Percentiles rank a stretch among this genome's conserved stretches.
Conservation (phyloP, 2,113 vertebrate genomes). For the human (Homo sapiens) region DNA sequence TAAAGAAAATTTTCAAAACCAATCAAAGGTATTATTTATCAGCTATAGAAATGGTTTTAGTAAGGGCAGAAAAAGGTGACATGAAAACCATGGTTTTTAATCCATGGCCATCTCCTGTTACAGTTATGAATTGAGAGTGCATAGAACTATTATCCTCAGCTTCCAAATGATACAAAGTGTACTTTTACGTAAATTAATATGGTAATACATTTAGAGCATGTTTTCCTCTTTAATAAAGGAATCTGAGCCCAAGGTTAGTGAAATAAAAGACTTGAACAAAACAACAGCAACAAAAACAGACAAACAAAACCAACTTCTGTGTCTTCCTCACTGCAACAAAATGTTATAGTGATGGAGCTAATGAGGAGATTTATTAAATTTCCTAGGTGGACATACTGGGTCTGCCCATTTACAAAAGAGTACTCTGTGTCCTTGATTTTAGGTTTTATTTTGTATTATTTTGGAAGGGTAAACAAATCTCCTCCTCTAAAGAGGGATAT, state of each 20-base stretch:
- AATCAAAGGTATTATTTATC: background rate
- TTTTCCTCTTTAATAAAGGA: conserved; percentile 37
- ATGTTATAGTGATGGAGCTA: background rate
- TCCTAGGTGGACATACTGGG: background rate
- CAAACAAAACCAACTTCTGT: conserved; percentile 37
- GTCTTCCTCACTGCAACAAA: background rate
- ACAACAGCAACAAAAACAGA: conserved; percentile 26
- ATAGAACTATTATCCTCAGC: background rate
- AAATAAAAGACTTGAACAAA: conserved; percentile 51
- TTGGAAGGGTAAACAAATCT: conserved; percentile 32
- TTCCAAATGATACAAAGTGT: conserved; percentile 45
- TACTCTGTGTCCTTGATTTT: conserved; percentile 16
- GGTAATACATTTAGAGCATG: background rate
- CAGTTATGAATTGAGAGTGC: background rate
- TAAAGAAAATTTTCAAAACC: background rate
- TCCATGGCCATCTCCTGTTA: background rate
- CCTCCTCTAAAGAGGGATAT: conserved; percentile 3
- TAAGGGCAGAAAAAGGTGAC: background rate
- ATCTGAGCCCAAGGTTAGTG: conserved; percentile 33
- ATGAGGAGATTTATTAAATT: conserved; percentile 51
- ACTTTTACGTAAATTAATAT: conserved; percentile 50
- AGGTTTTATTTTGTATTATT: conserved; percentile 48
- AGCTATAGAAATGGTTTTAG: conserved; percentile 3
- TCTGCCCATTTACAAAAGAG: background rate
- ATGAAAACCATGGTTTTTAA: background rate